Conservation (phyloP, 2,797 vertebrate species). For the Heteromormyrus szaboi region DNA sequence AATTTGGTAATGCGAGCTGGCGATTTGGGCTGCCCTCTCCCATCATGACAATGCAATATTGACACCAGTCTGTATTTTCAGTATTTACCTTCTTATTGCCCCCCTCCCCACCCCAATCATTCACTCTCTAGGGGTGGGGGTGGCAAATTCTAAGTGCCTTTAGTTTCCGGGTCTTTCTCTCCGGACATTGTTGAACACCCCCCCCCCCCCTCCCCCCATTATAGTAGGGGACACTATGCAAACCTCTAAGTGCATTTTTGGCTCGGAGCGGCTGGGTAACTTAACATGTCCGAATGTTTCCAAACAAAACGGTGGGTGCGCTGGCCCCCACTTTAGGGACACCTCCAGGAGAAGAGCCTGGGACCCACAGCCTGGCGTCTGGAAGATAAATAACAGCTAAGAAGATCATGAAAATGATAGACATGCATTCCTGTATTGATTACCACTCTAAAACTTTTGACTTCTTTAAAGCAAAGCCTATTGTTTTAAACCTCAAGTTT, state of each 20-base stretch:
- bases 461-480: not conserved
- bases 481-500: not conserved
- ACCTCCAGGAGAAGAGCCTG: not conserved
- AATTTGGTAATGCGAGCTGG: not conserved
- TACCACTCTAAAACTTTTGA: not conserved
- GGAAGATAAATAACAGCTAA: not conserved
- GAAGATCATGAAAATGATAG: not conserved
- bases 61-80: not conserved
- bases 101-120: not conserved
- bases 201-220: not conserved
- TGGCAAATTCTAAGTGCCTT: not conserved
- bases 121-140: not conserved
- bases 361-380: not conserved
- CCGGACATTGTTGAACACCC: not conserved
- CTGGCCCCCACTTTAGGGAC: not conserved
- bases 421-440: not conserved
- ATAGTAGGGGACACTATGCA: not conserved
- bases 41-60: not conserved
- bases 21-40: not conserved
- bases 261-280: not conserved
- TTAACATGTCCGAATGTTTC: slow-evolving; percentile 9
- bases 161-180: not conserved
- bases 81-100: not conserved
- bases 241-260: slow-evolving; percentile 15
- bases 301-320: not conserved